Evolutionary conservation across 37 sponge, comb jelly and placozoan genomes (phyloP).

Genomic region (Spongilla lacustris): DNA sequence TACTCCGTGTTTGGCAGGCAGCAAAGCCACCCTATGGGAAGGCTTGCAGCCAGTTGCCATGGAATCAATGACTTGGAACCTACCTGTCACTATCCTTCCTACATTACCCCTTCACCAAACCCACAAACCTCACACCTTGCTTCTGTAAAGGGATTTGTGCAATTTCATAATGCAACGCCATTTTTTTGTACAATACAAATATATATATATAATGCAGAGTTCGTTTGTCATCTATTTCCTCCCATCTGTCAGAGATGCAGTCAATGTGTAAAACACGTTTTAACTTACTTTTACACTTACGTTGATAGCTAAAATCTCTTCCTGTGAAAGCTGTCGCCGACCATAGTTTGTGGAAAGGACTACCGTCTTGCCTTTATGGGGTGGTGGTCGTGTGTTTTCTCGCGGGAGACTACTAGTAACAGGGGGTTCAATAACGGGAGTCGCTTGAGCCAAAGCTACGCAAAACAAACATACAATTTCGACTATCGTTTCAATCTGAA

Average conservation of each 20-base stretch:
- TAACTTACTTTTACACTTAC: constrained; percentile 14
- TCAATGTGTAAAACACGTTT: background rate
- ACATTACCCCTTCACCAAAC: constrained; percentile 37
- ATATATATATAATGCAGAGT: background rate
- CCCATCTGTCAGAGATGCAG: background rate
- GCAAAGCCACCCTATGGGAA: constrained; percentile 28
- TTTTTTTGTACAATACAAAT: too few species aligned
- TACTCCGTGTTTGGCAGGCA: constrained; percentile 13
- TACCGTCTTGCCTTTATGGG: background rate
- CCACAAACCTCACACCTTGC: background rate
- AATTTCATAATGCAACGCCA: background rate
- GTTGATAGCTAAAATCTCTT: constrained; percentile 48
- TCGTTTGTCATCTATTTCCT: background rate
- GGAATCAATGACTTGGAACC: constrained; percentile 59
- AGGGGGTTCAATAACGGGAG: background rate
- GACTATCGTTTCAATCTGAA: background rate
- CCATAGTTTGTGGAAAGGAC: constrained; percentile 19
- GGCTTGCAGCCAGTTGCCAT: constrained; percentile 5
- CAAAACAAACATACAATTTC: background rate
- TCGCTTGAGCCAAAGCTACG: background rate
- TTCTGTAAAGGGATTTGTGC: background rate
- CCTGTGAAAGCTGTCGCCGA: background rate
- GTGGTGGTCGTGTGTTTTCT: background rate
- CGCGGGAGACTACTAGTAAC: background rate
- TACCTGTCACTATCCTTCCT: constrained; percentile 65